These are phyloP conservation scores for Pituophis catenifer DNA, from an alignment of 2,113 vertebrate genomes.

Conservation along the genomic window DNA sequence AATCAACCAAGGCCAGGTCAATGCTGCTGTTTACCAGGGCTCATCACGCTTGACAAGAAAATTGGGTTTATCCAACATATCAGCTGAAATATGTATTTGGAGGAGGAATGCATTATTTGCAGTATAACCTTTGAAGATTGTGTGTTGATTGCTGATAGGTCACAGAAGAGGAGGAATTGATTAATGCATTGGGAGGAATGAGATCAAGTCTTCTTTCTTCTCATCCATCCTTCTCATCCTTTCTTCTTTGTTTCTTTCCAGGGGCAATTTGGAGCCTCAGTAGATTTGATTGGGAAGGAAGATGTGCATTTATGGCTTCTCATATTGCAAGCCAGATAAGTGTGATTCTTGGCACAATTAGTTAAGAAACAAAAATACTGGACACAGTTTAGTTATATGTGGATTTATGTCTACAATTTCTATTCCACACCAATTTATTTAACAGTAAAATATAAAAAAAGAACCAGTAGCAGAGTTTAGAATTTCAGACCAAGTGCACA, in stretches of 20 bases:
- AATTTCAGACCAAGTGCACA: neutral
- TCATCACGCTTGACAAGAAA: neutral
- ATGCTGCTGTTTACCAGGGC: neutral
- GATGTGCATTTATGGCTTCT: neutral
- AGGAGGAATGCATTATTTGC: neutral
- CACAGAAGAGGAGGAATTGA: slow-evolving; percentile 50
- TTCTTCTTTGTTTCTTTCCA: neutral
- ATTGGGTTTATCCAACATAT: neutral
- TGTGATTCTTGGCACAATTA: neutral
- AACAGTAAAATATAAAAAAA: neutral
- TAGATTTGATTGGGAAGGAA: neutral
- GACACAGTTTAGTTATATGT: neutral
- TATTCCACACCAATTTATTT: neutral
- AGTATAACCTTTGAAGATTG: neutral
- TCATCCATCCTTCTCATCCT: neutral
- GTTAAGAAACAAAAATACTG: neutral
- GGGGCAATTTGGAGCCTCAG: neutral
- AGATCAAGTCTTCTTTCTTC: slow-evolving; percentile 43
- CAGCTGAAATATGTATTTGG: neutral
- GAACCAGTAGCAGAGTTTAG: neutral
- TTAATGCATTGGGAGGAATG: slow-evolving; percentile 50
- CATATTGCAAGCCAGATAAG: neutral
- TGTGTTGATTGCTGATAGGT: slow-evolving; percentile 56
- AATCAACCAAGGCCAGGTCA: neutral
- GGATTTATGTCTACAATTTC: neutral